phyloP scores from a whole-genome alignment of 2,888 invertebrate species.

The Eurytoma adleriae region DNA sequence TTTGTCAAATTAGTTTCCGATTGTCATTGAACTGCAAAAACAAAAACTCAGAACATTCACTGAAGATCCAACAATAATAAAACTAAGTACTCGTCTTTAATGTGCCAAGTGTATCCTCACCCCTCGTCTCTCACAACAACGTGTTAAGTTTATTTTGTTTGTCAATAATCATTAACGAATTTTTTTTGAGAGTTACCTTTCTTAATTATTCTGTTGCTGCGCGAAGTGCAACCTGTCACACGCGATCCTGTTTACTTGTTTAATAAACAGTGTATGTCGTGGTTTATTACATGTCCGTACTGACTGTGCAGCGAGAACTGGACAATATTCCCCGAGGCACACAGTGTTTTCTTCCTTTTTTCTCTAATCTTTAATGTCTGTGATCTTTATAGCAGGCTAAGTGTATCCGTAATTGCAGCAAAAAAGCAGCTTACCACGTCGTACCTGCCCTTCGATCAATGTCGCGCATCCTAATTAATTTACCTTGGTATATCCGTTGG shows the following conservation, averaged over 20 bases:
- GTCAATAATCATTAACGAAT: slow-evolving; percentile 63
- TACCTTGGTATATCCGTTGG: no score
- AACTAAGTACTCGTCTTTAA: slow-evolving; percentile 42
- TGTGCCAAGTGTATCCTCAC: slow-evolving; percentile 47
- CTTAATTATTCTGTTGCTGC: slow-evolving; percentile 10
- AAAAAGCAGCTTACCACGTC: no score
- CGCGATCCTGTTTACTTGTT: slow-evolving; percentile 14
- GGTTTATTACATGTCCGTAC: slow-evolving; percentile 31
- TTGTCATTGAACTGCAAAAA: neutral
- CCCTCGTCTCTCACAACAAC: slow-evolving; percentile 47
- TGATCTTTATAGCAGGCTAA: neutral
- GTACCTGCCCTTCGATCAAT: no score
- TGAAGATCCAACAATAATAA: slow-evolving; percentile 46
- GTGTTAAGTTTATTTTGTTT: slow-evolving; percentile 57
- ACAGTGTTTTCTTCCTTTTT: neutral
- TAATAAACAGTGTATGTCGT: slow-evolving; percentile 36
- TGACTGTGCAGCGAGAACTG: slow-evolving; percentile 29
- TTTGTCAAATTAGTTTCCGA: neutral
- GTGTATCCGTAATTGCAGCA: no score
- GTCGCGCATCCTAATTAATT: no score
- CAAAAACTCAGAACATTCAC: slow-evolving; percentile 38
- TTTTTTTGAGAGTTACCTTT: slow-evolving; percentile 40
- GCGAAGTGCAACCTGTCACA: neutral
- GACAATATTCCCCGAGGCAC: slow-evolving; percentile 3
- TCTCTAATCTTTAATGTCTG: neutral